phyloP scores from a whole-genome alignment of 2,113 vertebrate genomes.

The Camarhynchus parvulus region DNA sequence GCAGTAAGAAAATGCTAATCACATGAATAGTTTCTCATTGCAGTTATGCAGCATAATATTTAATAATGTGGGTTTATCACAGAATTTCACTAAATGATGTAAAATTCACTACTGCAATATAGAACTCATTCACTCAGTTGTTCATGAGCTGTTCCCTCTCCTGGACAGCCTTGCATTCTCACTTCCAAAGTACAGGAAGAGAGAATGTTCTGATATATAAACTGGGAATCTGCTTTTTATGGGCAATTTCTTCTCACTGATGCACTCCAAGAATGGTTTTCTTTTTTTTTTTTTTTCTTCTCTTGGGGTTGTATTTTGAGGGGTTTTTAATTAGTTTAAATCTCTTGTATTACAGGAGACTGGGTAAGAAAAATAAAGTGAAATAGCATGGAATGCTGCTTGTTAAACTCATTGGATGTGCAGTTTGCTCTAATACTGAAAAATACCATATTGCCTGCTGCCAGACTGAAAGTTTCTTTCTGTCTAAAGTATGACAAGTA shows the following conservation, averaged over 20 bases:
- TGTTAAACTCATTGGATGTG: not conserved
- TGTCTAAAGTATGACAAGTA: not conserved
- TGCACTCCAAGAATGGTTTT: not conserved
- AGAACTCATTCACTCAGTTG: not conserved
- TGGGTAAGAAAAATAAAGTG: not conserved
- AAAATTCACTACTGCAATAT: not conserved
- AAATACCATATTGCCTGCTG: not conserved
- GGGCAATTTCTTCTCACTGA: not conserved
- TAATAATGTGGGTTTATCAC: slow-evolving; percentile 15
- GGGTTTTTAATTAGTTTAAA: not conserved
- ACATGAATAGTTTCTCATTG: not conserved
- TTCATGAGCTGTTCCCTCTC: not conserved
- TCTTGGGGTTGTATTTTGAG: not conserved
- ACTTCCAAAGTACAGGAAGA: not conserved
- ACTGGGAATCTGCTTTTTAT: not conserved
- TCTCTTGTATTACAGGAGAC: not conserved
- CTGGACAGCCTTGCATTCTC: not conserved
- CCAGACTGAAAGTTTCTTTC: not conserved
- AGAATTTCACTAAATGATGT: slow-evolving; percentile 17
- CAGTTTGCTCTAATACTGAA: not conserved
- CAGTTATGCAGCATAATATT: not conserved
- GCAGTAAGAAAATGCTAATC: slow-evolving; percentile 30
- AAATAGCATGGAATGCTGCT: not conserved
- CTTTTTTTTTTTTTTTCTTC: not conserved
- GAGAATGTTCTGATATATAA: not conserved